These are phyloP conservation scores for Amblyopsis hoosieri DNA, from an alignment of 2,797 vertebrate species.

Conservation along the genomic window DNA sequence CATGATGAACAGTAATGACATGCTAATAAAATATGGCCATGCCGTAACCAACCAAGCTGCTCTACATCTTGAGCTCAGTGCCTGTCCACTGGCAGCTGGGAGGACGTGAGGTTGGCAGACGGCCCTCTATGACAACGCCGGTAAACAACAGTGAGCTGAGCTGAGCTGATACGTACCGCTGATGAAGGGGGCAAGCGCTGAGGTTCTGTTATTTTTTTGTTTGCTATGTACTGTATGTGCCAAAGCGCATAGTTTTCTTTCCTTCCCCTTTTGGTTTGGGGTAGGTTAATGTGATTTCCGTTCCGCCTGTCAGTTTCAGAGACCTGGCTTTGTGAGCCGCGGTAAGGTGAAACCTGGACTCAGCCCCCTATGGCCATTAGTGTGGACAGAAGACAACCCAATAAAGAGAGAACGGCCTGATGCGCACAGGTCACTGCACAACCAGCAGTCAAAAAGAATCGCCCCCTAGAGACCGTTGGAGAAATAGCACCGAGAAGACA, in stretches of 20 bases:
- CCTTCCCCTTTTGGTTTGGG: slow-evolving; percentile 68
- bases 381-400: slow-evolving; percentile 81
- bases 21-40: slow-evolving; percentile 22
- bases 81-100: slow-evolving; percentile 48
- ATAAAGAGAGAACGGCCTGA: slow-evolving; percentile 79
- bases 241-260: slow-evolving; percentile 54
- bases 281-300: slow-evolving; percentile 81
- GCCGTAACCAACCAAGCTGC: slow-evolving; percentile 38
- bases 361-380: slow-evolving; percentile 81
- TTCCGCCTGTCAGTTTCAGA: slow-evolving; percentile 82
- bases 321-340: slow-evolving; percentile 75
- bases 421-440: slow-evolving; percentile 83
- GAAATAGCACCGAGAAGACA: slow-evolving; percentile 61
- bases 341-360: slow-evolving; percentile 81
- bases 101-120: slow-evolving; percentile 72
- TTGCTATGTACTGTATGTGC: slow-evolving; percentile 57
- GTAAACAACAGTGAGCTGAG: slow-evolving; percentile 77
- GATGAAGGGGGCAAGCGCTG: slow-evolving; percentile 66
- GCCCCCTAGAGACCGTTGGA: slow-evolving; percentile 62
- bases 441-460: slow-evolving; percentile 80
- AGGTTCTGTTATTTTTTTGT: slow-evolving; percentile 67
- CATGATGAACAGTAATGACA: slow-evolving; percentile 8
- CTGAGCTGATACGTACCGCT: slow-evolving; percentile 73
- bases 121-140: slow-evolving; percentile 59
- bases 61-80: slow-evolving; percentile 48